Evolutionary conservation across 2,888 invertebrate species (phyloP), one percentile per base, ranked within the genome.

Genomic region (Orchesella flavescens): DNA sequence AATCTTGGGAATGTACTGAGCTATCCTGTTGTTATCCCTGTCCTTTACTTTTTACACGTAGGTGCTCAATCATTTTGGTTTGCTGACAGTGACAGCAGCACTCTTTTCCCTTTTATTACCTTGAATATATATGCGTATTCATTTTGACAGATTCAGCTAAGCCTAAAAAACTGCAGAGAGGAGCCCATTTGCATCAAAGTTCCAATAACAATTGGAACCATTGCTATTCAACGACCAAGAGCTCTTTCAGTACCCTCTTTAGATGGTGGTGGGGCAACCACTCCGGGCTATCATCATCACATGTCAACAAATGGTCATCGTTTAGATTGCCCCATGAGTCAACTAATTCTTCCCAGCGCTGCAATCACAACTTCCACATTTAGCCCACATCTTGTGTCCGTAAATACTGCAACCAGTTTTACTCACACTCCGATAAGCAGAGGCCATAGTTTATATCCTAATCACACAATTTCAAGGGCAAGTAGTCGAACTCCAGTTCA

Each of bases 1-100:
- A 85, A 86, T 55, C 61, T 86, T 9, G 86, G 86, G 43, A 86
- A 86, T 49, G 61, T 84, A 23, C 75, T 86, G n/a, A 81, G 78
- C 76, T 86, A 83, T 68, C 84, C 83, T 5, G 24, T 74, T 46
- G 59, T 75, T n/a, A 49, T 85, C n/a, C 72, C 80, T 13, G 83
- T 86, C 1, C 76, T 75, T 17, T 86, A 86, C 63, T 83, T 74
- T 59, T 17, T 86, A 7, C 84, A 85, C 44, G 86, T 86, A 81
- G 34, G 80, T 44, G 3, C 15, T 19, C 19, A 2, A 2, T 7
- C 57, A 17, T 57, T 19, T 57, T 57, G 3, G 3, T 34, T 34
- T 2, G 34, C 34, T 34, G 3, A 4, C 34, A 34, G 34, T 7
- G n/a, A n/a, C n/a, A n/a, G n/a, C n/a, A n/a, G n/a, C n/a, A n/a